Base-by-base conservation (phyloP, 2,888 invertebrate genomes). In the Hirtodrosophila histrioides region DNA sequence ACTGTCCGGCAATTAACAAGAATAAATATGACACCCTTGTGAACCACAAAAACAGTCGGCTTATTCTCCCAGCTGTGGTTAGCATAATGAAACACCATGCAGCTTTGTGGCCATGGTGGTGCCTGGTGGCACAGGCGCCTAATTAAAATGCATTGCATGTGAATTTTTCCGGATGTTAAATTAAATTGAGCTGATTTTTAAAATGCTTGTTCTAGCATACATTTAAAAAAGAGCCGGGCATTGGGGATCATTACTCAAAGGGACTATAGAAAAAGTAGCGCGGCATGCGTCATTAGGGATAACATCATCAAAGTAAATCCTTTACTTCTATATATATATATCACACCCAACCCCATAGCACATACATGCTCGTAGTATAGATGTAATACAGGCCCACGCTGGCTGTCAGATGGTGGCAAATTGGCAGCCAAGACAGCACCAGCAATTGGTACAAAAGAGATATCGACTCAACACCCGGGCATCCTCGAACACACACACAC, bases 301-400 rank as follows among this genome's bases (percentile, higher is more conserved):
- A 84, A 77, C 83, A 86, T 70, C 87, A 81, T 88, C 83, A 88
- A 87, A 84, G 83, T 85, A 84, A 88, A 84, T 86, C 83, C 87
- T 84, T 88, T 86, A 85, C 78, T 70, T n/a, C n/a, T 73, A 60
- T 63, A 69, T 54, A 51, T 41, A 68, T 74, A 78, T 78, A 75
- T 62, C 83, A 78, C 67, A 64, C 63, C 75, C 48, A 45, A 17
- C 31, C 23, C 27, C 24, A 24, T 54, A 46, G 9, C 49, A 76
- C 23, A 57, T 56, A 69, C 48, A 51, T 8, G 7, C 9, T 6
- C 31, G 7, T 7, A 31, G 27, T 31, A 31, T 40, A 48, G 50
- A 70, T 36, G 65, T 39, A 51, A 62, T 56, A 51, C 27, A 62
- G 75, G 35, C 55, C 75, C 55, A 70, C 48, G 51, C 69, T 41